These are phyloP conservation scores for Melitaea athalia DNA, from an alignment of 2,888 invertebrate species.

Conservation along the genomic window DNA sequence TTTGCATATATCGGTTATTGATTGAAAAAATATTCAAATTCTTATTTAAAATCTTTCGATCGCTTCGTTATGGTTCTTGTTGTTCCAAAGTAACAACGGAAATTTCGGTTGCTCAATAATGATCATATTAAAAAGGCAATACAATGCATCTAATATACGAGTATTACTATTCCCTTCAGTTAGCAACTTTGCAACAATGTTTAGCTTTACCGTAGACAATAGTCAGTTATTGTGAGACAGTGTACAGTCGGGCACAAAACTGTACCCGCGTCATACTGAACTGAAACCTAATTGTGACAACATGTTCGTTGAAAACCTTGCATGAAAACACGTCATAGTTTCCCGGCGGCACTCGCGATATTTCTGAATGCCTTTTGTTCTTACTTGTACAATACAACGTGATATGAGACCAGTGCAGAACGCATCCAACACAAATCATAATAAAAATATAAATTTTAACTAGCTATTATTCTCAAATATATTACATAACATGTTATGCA, in stretches of 20 bases:
- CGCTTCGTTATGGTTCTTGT: constrained; percentile 76
- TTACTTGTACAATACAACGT: constrained; percentile 66
- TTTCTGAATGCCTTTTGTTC: constrained; percentile 79
- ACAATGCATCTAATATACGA: constrained; percentile 23
- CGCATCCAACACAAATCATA: constrained; percentile 42
- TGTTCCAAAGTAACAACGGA: constrained; percentile 53
- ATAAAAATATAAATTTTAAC: constrained; percentile 9
- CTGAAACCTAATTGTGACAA: constrained; percentile 73
- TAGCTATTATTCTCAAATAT: not conserved
- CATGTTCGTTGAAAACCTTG: constrained; percentile 64
- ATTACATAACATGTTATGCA: not conserved
- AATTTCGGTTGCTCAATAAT: constrained; percentile 64
- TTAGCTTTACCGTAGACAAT: constrained; percentile 59
- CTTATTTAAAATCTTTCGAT: constrained; percentile 69
- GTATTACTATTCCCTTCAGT: constrained; percentile 50
- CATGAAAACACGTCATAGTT: constrained; percentile 71
- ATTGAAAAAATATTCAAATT: constrained; percentile 81
- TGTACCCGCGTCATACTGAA: constrained; percentile 67
- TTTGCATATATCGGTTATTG: constrained; percentile 82
- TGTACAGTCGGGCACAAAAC: constrained; percentile 63
- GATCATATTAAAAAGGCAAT: constrained; percentile 49
- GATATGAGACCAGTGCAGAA: constrained; percentile 49
- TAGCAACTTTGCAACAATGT: constrained; percentile 49
- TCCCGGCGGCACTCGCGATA: constrained; percentile 59
- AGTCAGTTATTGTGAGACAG: constrained; percentile 49